phyloP scores from a whole-genome alignment of 2,797 vertebrate genomes.

The Sebastolobus altivelis region DNA sequence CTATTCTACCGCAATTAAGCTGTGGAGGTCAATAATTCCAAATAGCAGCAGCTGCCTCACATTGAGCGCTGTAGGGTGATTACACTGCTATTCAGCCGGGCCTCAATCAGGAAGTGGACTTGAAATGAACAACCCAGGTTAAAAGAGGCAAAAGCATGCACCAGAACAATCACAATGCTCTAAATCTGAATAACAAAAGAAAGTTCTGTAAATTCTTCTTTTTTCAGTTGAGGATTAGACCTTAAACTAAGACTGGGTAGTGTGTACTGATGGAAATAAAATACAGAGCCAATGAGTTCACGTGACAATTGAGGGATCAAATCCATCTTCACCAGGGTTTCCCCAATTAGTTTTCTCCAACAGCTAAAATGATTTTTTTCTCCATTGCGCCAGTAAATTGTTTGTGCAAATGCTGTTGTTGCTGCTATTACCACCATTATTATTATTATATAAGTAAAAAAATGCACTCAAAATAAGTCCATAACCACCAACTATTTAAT shows the following conservation, averaged over 20 bases:
- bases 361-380: too few species aligned
- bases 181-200: not conserved
- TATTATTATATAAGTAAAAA: too few species aligned
- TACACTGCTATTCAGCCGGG: conserved; percentile 10
- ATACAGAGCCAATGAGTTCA: not conserved
- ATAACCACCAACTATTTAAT: too few species aligned
- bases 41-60: conserved; percentile 48
- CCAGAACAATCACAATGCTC: not conserved
- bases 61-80: conserved; percentile 10
- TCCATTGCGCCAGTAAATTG: not conserved
- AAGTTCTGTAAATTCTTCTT: not conserved
- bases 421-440: too few species aligned
- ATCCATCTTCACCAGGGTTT: not conserved
- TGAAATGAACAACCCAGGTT: not conserved
- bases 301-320: not conserved
- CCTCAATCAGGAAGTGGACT: conserved; percentile 41
- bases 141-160: not conserved
- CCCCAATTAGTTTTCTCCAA: too few species aligned
- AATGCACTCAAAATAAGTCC: too few species aligned
- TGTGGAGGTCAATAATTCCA: conserved; percentile 13
- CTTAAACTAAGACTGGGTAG: not conserved
- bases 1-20: conserved; percentile 12
- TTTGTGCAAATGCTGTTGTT: too few species aligned
- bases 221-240: not conserved
- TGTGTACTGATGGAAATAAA: not conserved